phyloP scores from a whole-genome alignment of 2,888 invertebrate genomes.

The Diadegma fenestrale region DNA sequence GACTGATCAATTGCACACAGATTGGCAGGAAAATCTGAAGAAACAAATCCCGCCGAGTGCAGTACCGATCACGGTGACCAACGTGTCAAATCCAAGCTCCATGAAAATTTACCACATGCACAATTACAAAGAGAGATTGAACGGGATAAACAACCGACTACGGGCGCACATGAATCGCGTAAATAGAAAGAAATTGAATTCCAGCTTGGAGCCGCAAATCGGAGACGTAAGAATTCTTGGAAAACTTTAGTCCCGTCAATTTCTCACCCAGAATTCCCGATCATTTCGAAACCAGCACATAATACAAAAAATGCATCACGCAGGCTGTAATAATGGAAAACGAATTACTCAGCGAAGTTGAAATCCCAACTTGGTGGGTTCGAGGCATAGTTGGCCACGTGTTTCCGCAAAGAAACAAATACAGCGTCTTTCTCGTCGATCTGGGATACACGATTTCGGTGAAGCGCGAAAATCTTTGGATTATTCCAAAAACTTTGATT shows the following conservation, averaged over 20 bases:
- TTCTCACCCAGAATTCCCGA: not conserved
- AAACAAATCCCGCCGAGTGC: slow-evolving; percentile 69
- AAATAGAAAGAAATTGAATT: not conserved
- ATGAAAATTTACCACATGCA: slow-evolving; percentile 73
- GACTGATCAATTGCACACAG: not conserved
- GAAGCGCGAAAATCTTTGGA: slow-evolving; percentile 59
- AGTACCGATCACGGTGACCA: slow-evolving; percentile 74
- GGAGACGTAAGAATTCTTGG: slow-evolving; percentile 69
- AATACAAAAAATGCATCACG: too few species aligned
- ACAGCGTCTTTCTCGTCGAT: slow-evolving; percentile 69
- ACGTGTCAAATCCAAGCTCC: slow-evolving; percentile 75
- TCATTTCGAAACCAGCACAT: not conserved
- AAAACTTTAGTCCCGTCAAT: not conserved
- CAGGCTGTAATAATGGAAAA: slow-evolving; percentile 71
- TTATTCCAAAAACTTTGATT: slow-evolving; percentile 53
- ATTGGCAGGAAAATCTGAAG: not conserved
- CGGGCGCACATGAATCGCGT: slow-evolving; percentile 26
- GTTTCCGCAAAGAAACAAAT: slow-evolving; percentile 36
- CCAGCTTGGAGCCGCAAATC: slow-evolving; percentile 38
- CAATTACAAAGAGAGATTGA: slow-evolving; percentile 53
- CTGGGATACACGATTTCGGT: slow-evolving; percentile 62
- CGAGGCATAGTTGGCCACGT: slow-evolving; percentile 62
- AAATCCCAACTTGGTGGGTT: slow-evolving; percentile 70
- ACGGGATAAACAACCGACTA: slow-evolving; percentile 68
- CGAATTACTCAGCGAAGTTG: slow-evolving; percentile 34